Conservation (phyloP, 2,797 vertebrate species). For the Notamacropus eugenii region DNA sequence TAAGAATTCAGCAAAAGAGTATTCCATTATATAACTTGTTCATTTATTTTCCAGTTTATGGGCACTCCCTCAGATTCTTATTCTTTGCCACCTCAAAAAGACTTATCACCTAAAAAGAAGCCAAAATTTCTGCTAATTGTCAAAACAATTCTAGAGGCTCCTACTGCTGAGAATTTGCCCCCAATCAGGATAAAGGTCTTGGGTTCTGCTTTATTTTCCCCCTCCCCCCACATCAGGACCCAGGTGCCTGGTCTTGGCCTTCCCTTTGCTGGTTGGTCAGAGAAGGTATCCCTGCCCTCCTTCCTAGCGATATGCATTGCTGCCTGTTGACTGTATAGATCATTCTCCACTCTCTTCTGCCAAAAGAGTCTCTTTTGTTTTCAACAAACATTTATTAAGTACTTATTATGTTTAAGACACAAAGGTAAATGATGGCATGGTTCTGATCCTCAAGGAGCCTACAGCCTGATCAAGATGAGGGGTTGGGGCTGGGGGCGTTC, state of each 20-base stretch:
- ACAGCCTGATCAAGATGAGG: neutral
- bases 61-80: neutral
- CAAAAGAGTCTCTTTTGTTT: neutral
- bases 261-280: neutral
- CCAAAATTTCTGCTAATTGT: neutral
- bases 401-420: neutral
- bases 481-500: neutral
- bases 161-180: neutral
- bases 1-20: neutral
- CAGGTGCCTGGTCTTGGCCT: neutral
- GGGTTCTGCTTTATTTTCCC: neutral
- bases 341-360: neutral
- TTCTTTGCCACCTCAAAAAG: neutral
- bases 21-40: neutral
- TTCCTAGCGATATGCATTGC: neutral
- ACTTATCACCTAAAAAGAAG: neutral
- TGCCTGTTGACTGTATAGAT: neutral
- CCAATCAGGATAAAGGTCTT: neutral
- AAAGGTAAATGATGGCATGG: neutral
- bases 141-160: neutral
- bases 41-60: neutral
- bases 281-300: neutral
- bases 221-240: neutral
- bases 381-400: neutral
- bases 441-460: neutral